phyloP scores from a whole-genome alignment of 1,140 invertebrate species.

The Formica exsecta region DNA sequence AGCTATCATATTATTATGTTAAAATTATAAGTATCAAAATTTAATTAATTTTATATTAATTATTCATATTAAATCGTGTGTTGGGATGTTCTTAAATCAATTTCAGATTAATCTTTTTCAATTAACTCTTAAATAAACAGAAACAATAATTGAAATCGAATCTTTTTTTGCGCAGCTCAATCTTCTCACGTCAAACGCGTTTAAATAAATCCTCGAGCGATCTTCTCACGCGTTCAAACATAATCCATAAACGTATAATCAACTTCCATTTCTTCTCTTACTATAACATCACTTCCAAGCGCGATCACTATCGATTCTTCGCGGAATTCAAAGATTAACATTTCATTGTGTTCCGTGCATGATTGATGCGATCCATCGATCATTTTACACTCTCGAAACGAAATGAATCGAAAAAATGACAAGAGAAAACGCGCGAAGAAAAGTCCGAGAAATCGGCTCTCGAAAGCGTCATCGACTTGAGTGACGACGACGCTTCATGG shows the following conservation, averaged over 20 bases:
- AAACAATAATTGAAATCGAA: not conserved
- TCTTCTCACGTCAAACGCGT: conserved; percentile 19
- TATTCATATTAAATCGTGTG: not conserved
- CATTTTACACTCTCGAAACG: not conserved
- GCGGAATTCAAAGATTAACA: conserved; percentile 2
- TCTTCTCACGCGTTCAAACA: conserved; percentile 26
- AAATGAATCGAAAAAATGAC: conserved; percentile 1
- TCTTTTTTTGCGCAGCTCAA: not conserved
- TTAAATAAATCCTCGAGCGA: not conserved
- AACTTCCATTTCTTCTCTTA: conserved; percentile 8
- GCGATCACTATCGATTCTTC: conserved; percentile 41
- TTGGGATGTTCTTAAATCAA: not conserved
- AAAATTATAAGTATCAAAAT: conserved; percentile 15
- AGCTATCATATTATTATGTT: not conserved
- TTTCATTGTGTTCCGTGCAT: conserved; percentile 19
- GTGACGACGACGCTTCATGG: conserved; percentile 73
- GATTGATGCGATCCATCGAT: conserved; percentile 42
- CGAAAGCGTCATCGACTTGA: conserved; percentile 55
- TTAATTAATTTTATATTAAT: conserved; percentile 5
- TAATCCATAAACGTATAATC: conserved; percentile 31
- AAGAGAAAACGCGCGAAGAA: not conserved
- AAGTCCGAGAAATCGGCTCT: conserved; percentile 17
- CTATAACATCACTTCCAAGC: not conserved
- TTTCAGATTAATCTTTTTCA: not conserved
- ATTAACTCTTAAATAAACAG: not conserved